Conservation (phyloP, 64 coral and sea anemone genomes). For the Montipora cactus region DNA sequence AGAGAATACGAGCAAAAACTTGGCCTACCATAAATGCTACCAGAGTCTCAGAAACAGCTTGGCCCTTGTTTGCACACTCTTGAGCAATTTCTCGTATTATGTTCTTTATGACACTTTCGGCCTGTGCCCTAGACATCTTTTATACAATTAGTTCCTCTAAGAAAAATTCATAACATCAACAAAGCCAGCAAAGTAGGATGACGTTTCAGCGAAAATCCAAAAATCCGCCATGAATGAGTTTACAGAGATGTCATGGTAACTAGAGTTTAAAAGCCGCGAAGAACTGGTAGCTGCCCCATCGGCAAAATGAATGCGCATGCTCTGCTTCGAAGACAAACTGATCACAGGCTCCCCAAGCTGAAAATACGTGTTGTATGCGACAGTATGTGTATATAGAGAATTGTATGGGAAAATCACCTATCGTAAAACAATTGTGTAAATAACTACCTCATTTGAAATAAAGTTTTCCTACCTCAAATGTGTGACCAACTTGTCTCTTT, state of each 20-base stretch:
- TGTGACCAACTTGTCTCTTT: too few species aligned
- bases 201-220: neutral
- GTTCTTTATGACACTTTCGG: constrained; percentile 99
- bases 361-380: too few species aligned
- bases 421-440: too few species aligned
- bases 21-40: constrained; percentile 96
- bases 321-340: too few species aligned
- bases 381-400: too few species aligned
- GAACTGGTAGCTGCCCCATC: constrained; percentile 33
- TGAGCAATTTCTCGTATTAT: constrained; percentile 99
- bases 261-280: neutral
- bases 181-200: neutral
- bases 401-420: too few species aligned
- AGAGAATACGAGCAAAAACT: neutral
- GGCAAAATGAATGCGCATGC: too few species aligned
- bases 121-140: constrained; percentile 96
- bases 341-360: too few species aligned
- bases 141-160: neutral
- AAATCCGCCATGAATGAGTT: constrained; percentile 43
- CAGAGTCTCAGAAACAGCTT: constrained; percentile 95
- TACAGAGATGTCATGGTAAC: constrained; percentile 72
- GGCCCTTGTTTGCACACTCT: constrained; percentile 96
- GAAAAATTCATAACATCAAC: neutral
- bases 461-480: too few species aligned
- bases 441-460: too few species aligned